A percentile compares a stretch with the other conserved stretches of the same genome.
Conservation (phyloP, 2,113 vertebrate species). For the Polypterus bichir region DNA sequence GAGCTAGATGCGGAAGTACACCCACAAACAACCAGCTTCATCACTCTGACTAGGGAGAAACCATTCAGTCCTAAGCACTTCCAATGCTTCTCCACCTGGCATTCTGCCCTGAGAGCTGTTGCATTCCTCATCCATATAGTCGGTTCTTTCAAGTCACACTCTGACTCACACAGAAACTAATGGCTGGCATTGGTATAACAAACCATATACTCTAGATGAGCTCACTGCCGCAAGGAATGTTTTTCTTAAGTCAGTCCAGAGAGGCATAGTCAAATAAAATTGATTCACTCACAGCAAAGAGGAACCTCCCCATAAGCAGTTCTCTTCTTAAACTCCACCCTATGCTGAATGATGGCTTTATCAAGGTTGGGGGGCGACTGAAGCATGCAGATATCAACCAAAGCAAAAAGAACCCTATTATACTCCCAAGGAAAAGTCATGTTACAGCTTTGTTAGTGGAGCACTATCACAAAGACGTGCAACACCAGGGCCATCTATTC, state of each 20-base stretch:
- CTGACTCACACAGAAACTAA: background rate
- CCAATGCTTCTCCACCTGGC: constrained; percentile 10
- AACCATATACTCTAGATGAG: constrained; percentile 10
- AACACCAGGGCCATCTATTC: constrained; percentile 18
- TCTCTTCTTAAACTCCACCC: constrained; percentile 12
- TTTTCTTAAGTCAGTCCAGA: constrained; percentile 8
- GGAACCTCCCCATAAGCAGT: constrained; percentile 10
- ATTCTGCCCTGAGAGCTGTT: background rate
- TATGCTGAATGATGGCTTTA: constrained; percentile 1
- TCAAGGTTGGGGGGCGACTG: constrained; percentile 7
- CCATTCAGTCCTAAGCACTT: background rate
- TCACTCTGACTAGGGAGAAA: background rate
- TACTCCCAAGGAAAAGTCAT: constrained; percentile 3
- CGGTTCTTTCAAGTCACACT: background rate
- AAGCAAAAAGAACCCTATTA: constrained; percentile 11
- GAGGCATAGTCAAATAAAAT: constrained; percentile 10
- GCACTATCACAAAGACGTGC: constrained; percentile 16
- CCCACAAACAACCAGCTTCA: background rate
- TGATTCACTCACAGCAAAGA: background rate
- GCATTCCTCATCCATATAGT: constrained; percentile 11
- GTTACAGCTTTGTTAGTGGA: constrained; percentile 11
- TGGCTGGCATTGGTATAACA: constrained; percentile 14
- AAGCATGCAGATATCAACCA: constrained; percentile 6
- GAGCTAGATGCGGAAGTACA: constrained; percentile 3
- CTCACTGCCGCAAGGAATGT: background rate